Conservation (phyloP, 2,113 vertebrate species). For the Psophia crepitans region DNA sequence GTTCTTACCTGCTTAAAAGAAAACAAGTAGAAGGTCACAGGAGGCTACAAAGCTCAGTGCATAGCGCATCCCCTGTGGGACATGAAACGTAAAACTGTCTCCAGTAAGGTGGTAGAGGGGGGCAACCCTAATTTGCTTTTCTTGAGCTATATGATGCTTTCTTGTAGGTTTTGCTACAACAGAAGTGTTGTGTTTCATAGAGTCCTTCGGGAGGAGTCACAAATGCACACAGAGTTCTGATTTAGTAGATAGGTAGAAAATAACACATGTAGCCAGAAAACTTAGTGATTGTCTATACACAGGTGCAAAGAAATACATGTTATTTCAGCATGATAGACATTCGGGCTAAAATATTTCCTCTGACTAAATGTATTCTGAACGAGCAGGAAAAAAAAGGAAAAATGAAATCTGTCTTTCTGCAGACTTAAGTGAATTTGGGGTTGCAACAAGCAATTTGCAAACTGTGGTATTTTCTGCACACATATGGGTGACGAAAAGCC, state of each 20-base stretch:
- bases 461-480: not conserved
- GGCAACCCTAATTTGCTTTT: not conserved
- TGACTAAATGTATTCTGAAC: not conserved
- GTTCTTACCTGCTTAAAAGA: slow-evolving; percentile 75
- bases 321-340: not conserved
- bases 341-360: not conserved
- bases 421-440: not conserved
- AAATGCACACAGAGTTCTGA: slow-evolving; percentile 4
- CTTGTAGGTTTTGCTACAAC: not conserved
- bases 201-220: not conserved
- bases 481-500: not conserved
- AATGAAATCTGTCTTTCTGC: not conserved
- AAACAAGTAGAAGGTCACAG: not conserved
- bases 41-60: not conserved
- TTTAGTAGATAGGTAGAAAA: not conserved
- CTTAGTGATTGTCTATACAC: not conserved
- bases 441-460: not conserved
- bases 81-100: not conserved
- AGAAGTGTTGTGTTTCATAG: slow-evolving; percentile 5
- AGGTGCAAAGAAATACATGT: not conserved
- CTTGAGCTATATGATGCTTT: not conserved
- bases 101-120: not conserved
- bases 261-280: not conserved
- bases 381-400: not conserved
- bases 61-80: not conserved